Percentiles rank a stretch among this genome's conserved stretches.
Conservation (phyloP, 2,888 invertebrate species). For the Orthonevra nobilis region DNA sequence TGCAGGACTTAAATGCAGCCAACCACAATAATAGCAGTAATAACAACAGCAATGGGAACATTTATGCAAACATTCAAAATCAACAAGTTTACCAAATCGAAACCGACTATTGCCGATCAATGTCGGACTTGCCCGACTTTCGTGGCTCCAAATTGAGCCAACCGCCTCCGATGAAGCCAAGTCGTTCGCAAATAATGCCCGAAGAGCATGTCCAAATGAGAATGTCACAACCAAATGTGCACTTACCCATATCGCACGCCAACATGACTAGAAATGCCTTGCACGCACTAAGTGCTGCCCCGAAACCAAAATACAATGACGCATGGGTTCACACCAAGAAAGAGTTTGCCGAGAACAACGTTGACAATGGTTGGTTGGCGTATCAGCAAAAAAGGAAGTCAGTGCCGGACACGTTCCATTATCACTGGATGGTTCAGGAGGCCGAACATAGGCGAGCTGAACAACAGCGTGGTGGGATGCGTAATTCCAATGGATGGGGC, state of each 20-base stretch:
- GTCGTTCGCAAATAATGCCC: slow-evolving; percentile 73
- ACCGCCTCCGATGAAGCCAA: slow-evolving; percentile 77
- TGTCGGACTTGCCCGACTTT: slow-evolving; percentile 82
- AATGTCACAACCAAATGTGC: slow-evolving; percentile 80
- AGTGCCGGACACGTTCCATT: slow-evolving; percentile 84
- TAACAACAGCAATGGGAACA: slow-evolving; percentile 72
- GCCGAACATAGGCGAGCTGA: slow-evolving; percentile 92
- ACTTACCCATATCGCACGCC: slow-evolving; percentile 75
- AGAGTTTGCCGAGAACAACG: slow-evolving; percentile 75
- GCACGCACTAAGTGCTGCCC: slow-evolving; percentile 87
- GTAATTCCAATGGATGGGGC: slow-evolving; percentile 65
- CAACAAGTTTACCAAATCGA: slow-evolving; percentile 78
- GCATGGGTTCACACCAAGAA: slow-evolving; percentile 80
- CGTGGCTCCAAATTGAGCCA: slow-evolving; percentile 74
- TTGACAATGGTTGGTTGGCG: slow-evolving; percentile 82
- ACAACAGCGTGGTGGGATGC: slow-evolving; percentile 80
- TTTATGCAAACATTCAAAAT: slow-evolving; percentile 76
- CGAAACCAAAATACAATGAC: slow-evolving; percentile 86
- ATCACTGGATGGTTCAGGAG: slow-evolving; percentile 96
- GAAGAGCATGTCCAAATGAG: slow-evolving; percentile 81
- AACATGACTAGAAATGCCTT: slow-evolving; percentile 87
- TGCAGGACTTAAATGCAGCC: slow-evolving; percentile 83
- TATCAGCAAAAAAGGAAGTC: slow-evolving; percentile 85
- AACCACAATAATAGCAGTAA: slow-evolving; percentile 71
- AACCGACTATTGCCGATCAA: slow-evolving; percentile 82